phyloP scores from a whole-genome alignment of 1,140 invertebrate species.

The Zaprionus africanus region DNA sequence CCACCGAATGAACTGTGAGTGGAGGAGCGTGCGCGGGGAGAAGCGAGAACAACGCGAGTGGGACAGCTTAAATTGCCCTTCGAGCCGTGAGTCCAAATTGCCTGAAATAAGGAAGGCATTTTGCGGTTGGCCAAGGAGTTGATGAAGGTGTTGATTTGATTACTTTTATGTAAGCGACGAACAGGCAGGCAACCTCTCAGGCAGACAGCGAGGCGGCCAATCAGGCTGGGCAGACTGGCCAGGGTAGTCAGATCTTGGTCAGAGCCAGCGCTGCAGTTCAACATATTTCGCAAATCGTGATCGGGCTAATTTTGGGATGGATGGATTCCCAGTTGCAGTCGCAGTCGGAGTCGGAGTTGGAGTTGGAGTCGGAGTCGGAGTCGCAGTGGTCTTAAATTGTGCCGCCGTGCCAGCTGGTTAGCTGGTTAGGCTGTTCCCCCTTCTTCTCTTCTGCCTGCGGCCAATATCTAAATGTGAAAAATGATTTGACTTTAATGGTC shows the following conservation, averaged over 20 bases:
- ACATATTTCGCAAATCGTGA: conserved; percentile 75
- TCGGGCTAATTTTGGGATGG: conserved; percentile 70
- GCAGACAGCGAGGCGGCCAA: conserved; percentile 14
- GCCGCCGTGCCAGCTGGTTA: conserved; percentile 51
- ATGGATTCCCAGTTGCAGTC: conserved; percentile 49
- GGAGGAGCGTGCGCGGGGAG: background rate
- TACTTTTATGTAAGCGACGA: conserved; percentile 80
- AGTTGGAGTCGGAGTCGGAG: conserved; percentile 9
- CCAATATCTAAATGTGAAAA: conserved; percentile 82
- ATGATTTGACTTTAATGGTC: conserved; percentile 84
- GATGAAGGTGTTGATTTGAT: conserved; percentile 84
- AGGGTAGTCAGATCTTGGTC: conserved; percentile 20
- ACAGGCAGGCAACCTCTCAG: conserved; percentile 16
- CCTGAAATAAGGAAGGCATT: conserved; percentile 77
- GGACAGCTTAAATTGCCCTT: conserved; percentile 46
- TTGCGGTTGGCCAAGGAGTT: conserved; percentile 74
- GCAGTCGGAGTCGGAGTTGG: conserved; percentile 34
- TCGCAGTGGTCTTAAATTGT: conserved; percentile 68
- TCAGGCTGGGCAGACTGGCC: background rate
- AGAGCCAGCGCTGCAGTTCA: conserved; percentile 46
- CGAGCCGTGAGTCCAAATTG: conserved; percentile 59
- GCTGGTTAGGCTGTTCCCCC: background rate
- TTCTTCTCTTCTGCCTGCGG: conserved; percentile 37
- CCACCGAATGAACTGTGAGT: conserved; percentile 45
- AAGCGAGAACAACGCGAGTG: conserved; percentile 29